Evolutionary conservation across 1,140 invertebrate genomes (phyloP).

Genomic region (Triops longicaudatus): DNA sequence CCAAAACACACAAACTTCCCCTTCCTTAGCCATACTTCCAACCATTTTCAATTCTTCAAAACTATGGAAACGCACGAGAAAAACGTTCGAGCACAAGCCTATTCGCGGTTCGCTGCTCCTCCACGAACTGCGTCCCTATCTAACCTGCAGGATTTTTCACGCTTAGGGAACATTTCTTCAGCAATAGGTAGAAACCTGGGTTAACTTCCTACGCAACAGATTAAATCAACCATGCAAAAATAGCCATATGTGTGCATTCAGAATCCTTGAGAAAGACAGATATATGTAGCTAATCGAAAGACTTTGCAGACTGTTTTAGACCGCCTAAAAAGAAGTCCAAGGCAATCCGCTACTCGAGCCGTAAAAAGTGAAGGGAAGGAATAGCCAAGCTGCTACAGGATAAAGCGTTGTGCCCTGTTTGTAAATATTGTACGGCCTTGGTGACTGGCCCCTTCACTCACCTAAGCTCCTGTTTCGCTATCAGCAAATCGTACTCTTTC

Average conservation of each 20-base stretch:
- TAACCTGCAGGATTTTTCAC: no score
- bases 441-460: neutral
- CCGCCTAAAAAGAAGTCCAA: neutral
- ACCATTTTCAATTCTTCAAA: no score
- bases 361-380: neutral
- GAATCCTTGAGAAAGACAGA: neutral
- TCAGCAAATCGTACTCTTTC: neutral
- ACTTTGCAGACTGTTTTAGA: neutral
- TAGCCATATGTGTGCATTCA: neutral
- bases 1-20: no score
- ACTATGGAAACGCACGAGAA: no score
- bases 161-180: no score
- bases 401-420: neutral
- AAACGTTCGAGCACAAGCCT: no score
- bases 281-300: neutral
- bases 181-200: no score
- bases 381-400: neutral
- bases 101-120: no score
- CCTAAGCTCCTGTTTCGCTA: neutral
- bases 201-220: no score
- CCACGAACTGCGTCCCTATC: no score
- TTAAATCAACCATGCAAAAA: neutral
- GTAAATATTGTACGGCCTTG: conserved; percentile 15
- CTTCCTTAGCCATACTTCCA: no score
- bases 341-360: neutral